Evolutionary conservation across 2,113 vertebrate species (phyloP).

Genomic region (Calonectris borealis): DNA sequence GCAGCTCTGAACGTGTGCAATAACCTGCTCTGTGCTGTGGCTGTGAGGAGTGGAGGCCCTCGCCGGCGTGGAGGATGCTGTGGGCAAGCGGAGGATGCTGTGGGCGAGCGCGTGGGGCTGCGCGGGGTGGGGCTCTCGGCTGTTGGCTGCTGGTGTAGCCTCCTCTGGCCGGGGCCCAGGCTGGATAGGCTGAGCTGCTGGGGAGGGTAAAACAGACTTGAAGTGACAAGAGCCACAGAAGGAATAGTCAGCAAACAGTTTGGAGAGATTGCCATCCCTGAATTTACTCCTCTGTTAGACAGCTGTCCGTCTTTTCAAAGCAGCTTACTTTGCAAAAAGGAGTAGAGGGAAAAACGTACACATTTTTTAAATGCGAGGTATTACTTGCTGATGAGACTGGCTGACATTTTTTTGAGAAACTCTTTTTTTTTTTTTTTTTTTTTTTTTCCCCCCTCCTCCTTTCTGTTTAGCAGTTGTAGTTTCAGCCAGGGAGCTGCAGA

Average conservation of each 20-base stretch:
- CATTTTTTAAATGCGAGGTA: not conserved
- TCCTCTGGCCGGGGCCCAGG: constrained; percentile 66
- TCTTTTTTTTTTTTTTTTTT: not conserved
- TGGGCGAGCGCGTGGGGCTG: not conserved
- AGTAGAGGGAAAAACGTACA: not conserved
- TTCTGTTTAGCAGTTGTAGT: constrained; percentile 66
- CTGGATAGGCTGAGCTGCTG: constrained; percentile 67
- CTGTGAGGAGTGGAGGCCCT: constrained; percentile 49
- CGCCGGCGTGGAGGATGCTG: not conserved
- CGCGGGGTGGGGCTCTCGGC: constrained; percentile 62
- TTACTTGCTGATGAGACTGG: constrained; percentile 48
- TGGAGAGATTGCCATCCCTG: constrained; percentile 10
- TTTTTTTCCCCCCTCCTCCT: not conserved
- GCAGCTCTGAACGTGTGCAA: constrained; percentile 63
- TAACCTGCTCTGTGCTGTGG: constrained; percentile 52
- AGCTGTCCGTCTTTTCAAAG: constrained; percentile 30
- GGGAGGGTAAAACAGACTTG: constrained; percentile 46
- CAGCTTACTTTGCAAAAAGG: not conserved
- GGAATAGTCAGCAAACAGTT: constrained; percentile 60
- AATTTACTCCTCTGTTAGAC: constrained; percentile 51
- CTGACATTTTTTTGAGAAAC: constrained; percentile 38
- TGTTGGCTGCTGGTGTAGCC: constrained; percentile 60
- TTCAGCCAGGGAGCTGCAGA: constrained; percentile 74
- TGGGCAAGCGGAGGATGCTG: not conserved
- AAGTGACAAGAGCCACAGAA: constrained; percentile 54